These are phyloP conservation scores for Heterohyrax brucei DNA, from an alignment of 2,797 vertebrate genomes.

Conservation along the genomic window DNA sequence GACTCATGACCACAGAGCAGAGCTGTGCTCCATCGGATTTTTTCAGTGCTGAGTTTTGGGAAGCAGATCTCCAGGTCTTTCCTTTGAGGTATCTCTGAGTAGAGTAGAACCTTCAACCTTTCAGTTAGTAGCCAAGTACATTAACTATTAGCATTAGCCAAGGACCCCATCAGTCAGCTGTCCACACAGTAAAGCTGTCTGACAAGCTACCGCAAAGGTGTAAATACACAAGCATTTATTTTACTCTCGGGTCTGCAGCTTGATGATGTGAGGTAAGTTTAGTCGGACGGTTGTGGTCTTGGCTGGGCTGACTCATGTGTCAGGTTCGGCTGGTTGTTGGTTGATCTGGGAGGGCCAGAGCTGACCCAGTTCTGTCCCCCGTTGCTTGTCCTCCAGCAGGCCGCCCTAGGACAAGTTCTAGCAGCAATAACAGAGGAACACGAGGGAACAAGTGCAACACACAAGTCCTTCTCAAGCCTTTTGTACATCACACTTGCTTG, in stretches of 20 bases:
- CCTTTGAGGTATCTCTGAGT: too few relatives aligned
- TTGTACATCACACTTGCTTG: background rate
- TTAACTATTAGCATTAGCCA: too few relatives aligned
- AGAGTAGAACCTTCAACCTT: too few relatives aligned
- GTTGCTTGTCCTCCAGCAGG: background rate
- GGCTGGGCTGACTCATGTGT: too few relatives aligned
- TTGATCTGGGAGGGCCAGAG: background rate
- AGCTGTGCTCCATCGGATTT: too few relatives aligned
- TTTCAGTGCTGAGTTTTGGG: too few relatives aligned
- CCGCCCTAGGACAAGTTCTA: too few relatives aligned
- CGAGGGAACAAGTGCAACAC: too few relatives aligned
- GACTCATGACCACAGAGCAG: too few relatives aligned
- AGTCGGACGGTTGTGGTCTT: background rate
- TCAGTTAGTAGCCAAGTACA: too few relatives aligned
- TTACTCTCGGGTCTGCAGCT: background rate
- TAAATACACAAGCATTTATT: background rate
- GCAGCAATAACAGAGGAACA: background rate
- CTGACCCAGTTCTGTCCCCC: background rate
- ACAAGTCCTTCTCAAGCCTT: background rate
- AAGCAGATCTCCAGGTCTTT: too few relatives aligned
- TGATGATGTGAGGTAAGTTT: background rate
- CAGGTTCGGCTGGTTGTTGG: background rate
- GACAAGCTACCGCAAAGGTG: background rate
- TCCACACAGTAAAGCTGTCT: background rate
- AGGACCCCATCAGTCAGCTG: background rate